Conservation (phyloP, 2,113 vertebrate genomes). For the Coregonus clupeaformis region DNA sequence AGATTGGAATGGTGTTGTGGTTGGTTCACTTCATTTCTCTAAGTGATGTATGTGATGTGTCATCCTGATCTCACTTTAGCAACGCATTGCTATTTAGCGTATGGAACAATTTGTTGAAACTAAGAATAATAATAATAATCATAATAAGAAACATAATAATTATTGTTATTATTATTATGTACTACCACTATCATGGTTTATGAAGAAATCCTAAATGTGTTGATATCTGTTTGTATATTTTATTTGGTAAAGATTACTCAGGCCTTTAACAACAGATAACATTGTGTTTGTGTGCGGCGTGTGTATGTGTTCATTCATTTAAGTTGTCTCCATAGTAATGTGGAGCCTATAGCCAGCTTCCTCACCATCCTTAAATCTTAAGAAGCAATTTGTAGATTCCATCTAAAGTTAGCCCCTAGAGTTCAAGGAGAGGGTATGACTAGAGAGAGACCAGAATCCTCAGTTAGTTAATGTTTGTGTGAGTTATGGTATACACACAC, state of each 20-base stretch:
- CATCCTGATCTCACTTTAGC: neutral
- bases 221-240: neutral
- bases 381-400: neutral
- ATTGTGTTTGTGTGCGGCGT: neutral
- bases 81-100: too few species aligned
- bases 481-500: neutral
- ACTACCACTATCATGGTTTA: too few species aligned
- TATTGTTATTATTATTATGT: too few species aligned
- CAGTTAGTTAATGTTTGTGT: neutral
- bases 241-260: neutral
- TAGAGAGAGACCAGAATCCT: neutral
- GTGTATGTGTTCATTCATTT: neutral
- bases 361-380: neutral
- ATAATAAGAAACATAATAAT: too few species aligned
- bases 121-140: too few species aligned
- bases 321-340: neutral
- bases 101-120: too few species aligned
- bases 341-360: neutral
- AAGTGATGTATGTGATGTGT: neutral
- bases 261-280: neutral
- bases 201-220: too few species aligned
- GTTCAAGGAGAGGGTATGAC: neutral
- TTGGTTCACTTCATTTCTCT: neutral
- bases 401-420: neutral
- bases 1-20: conserved; percentile 3